Conservation (phyloP, 2,113 vertebrate genomes). For the Daubentonia madagascariensis region DNA sequence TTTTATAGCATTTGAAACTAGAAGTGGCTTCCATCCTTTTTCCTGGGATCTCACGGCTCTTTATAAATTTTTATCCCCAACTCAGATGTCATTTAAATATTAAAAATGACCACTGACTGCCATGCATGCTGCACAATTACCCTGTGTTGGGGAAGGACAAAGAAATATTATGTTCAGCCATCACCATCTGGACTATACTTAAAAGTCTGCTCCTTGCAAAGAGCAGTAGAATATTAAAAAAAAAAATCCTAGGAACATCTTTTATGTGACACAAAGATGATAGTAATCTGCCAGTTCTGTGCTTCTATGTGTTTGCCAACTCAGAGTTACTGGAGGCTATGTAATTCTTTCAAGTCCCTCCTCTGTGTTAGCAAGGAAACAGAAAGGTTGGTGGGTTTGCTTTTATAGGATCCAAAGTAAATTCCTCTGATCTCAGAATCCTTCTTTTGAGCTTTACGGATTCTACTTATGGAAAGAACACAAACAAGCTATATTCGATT, state of each 20-base stretch:
- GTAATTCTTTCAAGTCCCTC: background rate
- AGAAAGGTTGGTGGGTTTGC: background rate
- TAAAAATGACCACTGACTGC: conserved; percentile 33
- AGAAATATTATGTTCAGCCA: background rate
- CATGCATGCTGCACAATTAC: background rate
- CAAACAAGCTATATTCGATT: conserved; percentile 16
- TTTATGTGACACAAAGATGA: background rate
- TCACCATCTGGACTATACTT: background rate
- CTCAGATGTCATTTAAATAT: conserved; percentile 59
- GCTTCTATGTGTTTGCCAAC: background rate
- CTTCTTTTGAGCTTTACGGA: conserved; percentile 41
- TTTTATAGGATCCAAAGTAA: conserved; percentile 25
- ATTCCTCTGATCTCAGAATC: conserved; percentile 42
- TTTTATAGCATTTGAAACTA: conserved; percentile 34
- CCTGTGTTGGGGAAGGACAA: background rate
- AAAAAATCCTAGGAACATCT: background rate
- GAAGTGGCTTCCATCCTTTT: background rate
- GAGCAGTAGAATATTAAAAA: background rate
- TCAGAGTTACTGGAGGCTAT: background rate
- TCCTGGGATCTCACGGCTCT: background rate
- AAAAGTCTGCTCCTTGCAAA: conserved; percentile 36
- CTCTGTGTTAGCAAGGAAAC: background rate
- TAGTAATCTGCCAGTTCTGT: background rate
- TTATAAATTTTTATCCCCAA: conserved; percentile 47
- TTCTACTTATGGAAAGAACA: conserved; percentile 53